Evolutionary conservation across 2,797 vertebrate species (phyloP), one percentile per base, ranked within the genome.

Genomic region (Catostomus latipinnis): DNA sequence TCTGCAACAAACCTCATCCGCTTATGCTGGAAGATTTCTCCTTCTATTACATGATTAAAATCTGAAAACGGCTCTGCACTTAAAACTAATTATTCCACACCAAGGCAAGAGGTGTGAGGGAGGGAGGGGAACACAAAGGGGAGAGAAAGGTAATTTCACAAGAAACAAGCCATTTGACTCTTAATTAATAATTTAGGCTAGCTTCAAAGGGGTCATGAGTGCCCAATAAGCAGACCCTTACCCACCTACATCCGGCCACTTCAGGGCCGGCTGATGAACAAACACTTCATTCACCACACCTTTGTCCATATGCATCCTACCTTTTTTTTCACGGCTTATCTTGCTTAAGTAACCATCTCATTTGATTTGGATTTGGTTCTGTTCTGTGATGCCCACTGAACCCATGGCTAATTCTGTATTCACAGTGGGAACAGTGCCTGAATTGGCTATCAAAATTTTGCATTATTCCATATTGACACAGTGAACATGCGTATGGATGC

Each of bases 111-210:
- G 87, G 73, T 71, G 53, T 69, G 14, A 66, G 77, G 77, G 77
- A 79, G 76, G 2, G 34, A 34, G 34, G 71, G 52, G 72, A 79
- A 34, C 77, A 79, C 77, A 79, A 76, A 74, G 13, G 49, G 45
- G 82, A 74, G 87, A 82, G 86, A 76, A 84, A 56, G 66, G 89
- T 91, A 90, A 93, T 95, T 94, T 93, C 87, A 89, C 88, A 88
- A 89, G 89, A 93, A 93, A 91, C 92, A 92, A 92, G 90, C 83
- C 85, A 78, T 91, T 94, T 92, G 91, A 92, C 90, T 92, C 84
- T 84, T 88, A 89, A 92, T 94, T 88, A 93, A 93, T 93, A 92
- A 93, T 94, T 93, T 89, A 93, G 87, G 83, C 71, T 8, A 0
- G 69, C 87, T 91, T 89, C 86, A 88, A 78, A 60, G 88, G 87